Base-by-base conservation (phyloP, 1,140 invertebrate species). In the Drosophila bocqueti region DNA sequence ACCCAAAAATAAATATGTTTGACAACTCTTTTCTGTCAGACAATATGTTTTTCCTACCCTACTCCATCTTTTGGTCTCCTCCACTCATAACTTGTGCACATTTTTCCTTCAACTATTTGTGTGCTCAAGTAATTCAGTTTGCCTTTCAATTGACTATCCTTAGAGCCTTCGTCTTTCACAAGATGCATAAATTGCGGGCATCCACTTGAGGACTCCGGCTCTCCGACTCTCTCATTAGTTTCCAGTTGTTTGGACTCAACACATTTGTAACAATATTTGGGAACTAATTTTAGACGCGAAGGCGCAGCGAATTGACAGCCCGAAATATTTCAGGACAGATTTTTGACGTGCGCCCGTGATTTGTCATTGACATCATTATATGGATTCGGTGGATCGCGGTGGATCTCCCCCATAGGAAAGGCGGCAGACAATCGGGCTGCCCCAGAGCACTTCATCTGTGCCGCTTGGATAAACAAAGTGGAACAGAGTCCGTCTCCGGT, bases 261-360 rank as follows among this genome's bases (percentile, higher is more conserved):
- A 92, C 91, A 92, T 91, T 92, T 92, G 91, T 92, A 92, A 92
- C 87, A 92, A 92, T 92, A 92, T 92, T 92, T 92, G 69, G 73
- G 75, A 92, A 92, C 91, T 92, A 92, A 92, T 92, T 92, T 92
- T 92, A 92, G 91, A 86, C 74, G 40, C 49, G 9, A 26, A 24
- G 42, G 49, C 66, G n/a, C 59, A 62, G 64, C 85, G 60, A 84
- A 90, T 81, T 91, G 91, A 92, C 91, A 92, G 82, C 67, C n/a
- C 77, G 79, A 77, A 91, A 92, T 90, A 92, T 92, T 92, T 92
- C 71, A 78, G 77, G 78, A 79, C 82, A 86, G 91, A 92, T 92
- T 92, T 92, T 92, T 92, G 91, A 92, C 91, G 87, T 91, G 91
- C 68, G 84, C 73, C 76, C 87, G 87, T 91, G 91, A 92, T 92